Base-by-base conservation (phyloP, 1,140 invertebrate species). In the Dendrolimus punctatus region DNA sequence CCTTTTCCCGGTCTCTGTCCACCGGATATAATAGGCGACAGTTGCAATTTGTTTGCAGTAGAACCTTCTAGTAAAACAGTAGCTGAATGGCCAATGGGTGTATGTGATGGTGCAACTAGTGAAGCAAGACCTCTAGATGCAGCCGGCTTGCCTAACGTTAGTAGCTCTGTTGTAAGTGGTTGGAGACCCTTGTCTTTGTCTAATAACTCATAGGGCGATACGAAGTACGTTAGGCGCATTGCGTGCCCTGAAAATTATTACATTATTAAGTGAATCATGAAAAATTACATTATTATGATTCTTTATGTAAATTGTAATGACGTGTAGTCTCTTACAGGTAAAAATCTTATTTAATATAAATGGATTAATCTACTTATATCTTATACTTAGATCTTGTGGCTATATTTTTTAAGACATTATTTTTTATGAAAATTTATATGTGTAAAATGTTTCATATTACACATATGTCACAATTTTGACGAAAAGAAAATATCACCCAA, bases 181-280 rank as follows among this genome's bases (percentile, higher is more conserved):
- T 94, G 91, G 8, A 92, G 89, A n/a, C 90, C 90, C 67, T 92
- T 91, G 57, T 93, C 92, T 53, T 91, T 88, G 84, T 97, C 93
- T 59, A 98, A 87, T 9, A 98, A 87, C 77, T 98, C 96, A 77
- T 98, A 98, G 0, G 96, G 96, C n/a, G 95, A 95, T 10, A 98
- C 95, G 77, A 98, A 98, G 80, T 98, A 99, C 0, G 95, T 97
- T 8, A 99, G 80, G 67, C 95, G 95, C 94, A 98, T 96, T 0
- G 96, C 94, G 77, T 97, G 95, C 40, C 96, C 92, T 93, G 78
- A 38, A 81, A 86, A 61, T 57, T 47, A 39, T 10, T n/a, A 47
- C 6, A 23, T 23, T 23, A 23, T 23, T 1, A 23, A 23, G 23
- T 3, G 3, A 23, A 23, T 23, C 23, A 23, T 23, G 23, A 23